These are phyloP conservation scores for Vicugna pacos DNA, from an alignment of 2,113 vertebrate species.

Conservation along the genomic window DNA sequence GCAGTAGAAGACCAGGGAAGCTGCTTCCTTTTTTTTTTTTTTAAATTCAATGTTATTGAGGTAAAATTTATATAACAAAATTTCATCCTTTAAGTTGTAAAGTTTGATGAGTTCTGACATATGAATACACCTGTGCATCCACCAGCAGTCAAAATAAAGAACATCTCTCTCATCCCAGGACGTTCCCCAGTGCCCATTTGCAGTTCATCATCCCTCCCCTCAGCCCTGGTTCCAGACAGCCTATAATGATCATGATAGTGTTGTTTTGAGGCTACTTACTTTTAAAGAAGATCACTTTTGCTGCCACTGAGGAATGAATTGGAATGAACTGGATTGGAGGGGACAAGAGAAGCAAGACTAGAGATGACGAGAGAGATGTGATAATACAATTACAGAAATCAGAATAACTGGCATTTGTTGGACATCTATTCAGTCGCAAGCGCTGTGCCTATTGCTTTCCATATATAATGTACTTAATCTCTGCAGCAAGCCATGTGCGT, in stretches of 20 bases:
- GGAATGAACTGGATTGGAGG: neutral
- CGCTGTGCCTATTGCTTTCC: neutral
- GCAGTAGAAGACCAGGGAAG: neutral
- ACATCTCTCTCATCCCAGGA: neutral
- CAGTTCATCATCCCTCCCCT: neutral
- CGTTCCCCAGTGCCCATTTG: neutral
- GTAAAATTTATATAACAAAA: slow-evolving; percentile 8
- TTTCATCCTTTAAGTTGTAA: neutral
- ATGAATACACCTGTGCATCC: neutral
- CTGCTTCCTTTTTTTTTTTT: neutral
- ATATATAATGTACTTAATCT: neutral
- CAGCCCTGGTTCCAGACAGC: neutral
- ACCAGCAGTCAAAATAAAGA: neutral
- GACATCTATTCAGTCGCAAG: neutral
- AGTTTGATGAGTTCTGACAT: neutral
- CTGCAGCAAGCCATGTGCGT: neutral
- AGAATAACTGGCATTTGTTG: neutral
- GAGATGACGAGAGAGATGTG: neutral
- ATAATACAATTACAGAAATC: neutral
- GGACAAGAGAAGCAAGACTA: neutral
- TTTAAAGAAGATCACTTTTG: slow-evolving; percentile 44
- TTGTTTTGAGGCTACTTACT: neutral
- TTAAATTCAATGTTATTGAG: neutral
- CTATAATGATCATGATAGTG: neutral
- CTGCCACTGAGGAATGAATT: neutral